Percentiles rank a stretch among this genome's conserved stretches.
Evolutionary conservation across 2,797 vertebrate genomes (phyloP).

Genomic region (Channa striata): DNA sequence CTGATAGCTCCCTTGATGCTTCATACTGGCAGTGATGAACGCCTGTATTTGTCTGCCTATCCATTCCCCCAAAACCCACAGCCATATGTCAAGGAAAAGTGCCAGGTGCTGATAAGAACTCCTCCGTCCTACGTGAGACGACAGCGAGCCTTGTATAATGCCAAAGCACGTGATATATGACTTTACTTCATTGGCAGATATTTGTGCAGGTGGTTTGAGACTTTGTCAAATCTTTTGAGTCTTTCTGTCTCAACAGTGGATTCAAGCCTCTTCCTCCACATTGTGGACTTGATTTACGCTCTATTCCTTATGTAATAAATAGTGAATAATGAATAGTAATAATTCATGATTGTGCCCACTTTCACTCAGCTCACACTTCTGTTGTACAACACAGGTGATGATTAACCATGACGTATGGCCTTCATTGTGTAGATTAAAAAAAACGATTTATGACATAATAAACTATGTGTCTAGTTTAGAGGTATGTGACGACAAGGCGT

Average conservation of each 20-base stretch:
- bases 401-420: slow-evolving; percentile 54
- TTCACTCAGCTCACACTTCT: slow-evolving; percentile 23
- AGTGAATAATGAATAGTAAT: slow-evolving; percentile 66
- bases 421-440: slow-evolving; percentile 28
- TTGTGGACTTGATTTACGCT: slow-evolving; percentile 64
- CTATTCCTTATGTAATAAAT: slow-evolving; percentile 31
- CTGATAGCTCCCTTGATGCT: slow-evolving; percentile 73
- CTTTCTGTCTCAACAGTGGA: slow-evolving; percentile 23
- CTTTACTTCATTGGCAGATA: slow-evolving; percentile 53
- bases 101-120: slow-evolving; percentile 62
- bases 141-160: slow-evolving; percentile 26
- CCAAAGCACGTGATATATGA: slow-evolving; percentile 40
- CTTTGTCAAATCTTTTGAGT: slow-evolving; percentile 34
- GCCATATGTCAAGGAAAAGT: slow-evolving; percentile 68
- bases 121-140: slow-evolving; percentile 24
- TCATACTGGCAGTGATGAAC: slow-evolving; percentile 66
- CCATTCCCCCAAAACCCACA: slow-evolving; percentile 64
- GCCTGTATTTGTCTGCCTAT: slow-evolving; percentile 60
- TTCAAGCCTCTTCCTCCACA: slow-evolving; percentile 42
- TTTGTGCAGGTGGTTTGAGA: slow-evolving; percentile 48
- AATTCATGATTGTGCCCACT: slow-evolving; percentile 61
- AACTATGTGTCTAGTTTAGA: neutral
- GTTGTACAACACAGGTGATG: slow-evolving; percentile 23
- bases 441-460: too few relatives aligned
- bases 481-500: too few relatives aligned